phyloP scores from a whole-genome alignment of 2,797 vertebrate genomes.

The Molothrus ater region DNA sequence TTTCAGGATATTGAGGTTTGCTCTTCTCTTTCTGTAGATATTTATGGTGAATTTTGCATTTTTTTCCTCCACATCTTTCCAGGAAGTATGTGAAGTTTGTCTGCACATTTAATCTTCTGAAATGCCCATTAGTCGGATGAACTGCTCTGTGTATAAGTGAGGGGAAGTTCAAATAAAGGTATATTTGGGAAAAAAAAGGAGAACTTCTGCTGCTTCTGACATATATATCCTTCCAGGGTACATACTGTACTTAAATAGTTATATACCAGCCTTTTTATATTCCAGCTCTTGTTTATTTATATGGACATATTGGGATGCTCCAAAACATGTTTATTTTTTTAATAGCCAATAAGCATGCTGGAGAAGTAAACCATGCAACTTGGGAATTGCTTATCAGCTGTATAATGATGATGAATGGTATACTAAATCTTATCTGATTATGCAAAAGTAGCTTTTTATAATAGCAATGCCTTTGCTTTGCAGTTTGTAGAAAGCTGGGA shows the following conservation, averaged over 20 bases:
- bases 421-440: slow-evolving; percentile 42
- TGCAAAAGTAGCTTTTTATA: slow-evolving; percentile 44
- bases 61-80: not conserved
- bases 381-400: slow-evolving; percentile 6
- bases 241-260: not conserved
- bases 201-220: not conserved
- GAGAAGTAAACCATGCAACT: not conserved
- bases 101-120: not conserved
- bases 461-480: slow-evolving; percentile 46
- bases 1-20: not conserved
- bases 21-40: not conserved
- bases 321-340: not conserved
- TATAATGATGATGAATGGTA: slow-evolving; percentile 70
- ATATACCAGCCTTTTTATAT: not conserved
- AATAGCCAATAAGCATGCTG: not conserved
- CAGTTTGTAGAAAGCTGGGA: not conserved
- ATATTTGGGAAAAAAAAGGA: not conserved
- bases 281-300: not conserved
- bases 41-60: not conserved
- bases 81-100: not conserved
- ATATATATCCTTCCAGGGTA: not conserved
- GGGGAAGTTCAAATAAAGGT: not conserved
- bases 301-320: not conserved
- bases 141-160: too few species aligned
- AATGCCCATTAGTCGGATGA: not conserved